Evolutionary conservation across 2,888 invertebrate species (phyloP), one percentile per base, ranked within the genome.

Genomic region (Stratiomys singularior): DNA sequence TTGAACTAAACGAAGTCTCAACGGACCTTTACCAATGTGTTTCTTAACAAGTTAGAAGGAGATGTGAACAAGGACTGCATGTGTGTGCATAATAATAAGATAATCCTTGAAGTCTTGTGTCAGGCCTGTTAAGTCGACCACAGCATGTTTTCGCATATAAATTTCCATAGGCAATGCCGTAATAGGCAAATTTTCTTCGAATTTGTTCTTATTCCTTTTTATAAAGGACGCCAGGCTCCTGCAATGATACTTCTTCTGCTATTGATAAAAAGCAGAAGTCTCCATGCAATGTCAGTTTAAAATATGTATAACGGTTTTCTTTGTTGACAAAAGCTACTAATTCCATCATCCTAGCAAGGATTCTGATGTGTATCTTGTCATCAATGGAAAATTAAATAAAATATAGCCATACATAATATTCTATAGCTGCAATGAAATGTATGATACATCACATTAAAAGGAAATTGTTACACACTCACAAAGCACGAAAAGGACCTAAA

Each of bases 61-160:
- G 18, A 30, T 60, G 74, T 60, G 74, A 74, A 74, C 37, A 58
- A 74, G 74, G 27, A 28, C 37, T 74, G 37, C 74, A 74, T 74
- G 74, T 15, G 60, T 60, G 37, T 74, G 74, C 74, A 74, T 74
- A 74, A 74, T 74, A 74, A 74, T 74, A 56, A 13, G 30, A 74
- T 74, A 30, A 74, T 74, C 74, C 52, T 47, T 46, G n/a, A 1
- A 58, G 44, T 46, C 47, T 21, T 67, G 44, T 69, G 69, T 21
- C 27, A 60, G 74, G 58, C 58, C 37, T 58, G 60, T 74, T 52
- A 58, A 25, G 18, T 47, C 69, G 47, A 23, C 69, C 69, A 74
- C 44, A 58, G 60, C 74, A 74, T 74, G 74, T 60, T 74, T 74
- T 74, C 15, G 74, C 74, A 74, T 74, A 60, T 30, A 30, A 2